A percentile compares a stretch with the other conserved stretches of the same genome.
Evolutionary conservation across 2,888 invertebrate species (phyloP).

Genomic region (Cryptocephalus primarius): DNA sequence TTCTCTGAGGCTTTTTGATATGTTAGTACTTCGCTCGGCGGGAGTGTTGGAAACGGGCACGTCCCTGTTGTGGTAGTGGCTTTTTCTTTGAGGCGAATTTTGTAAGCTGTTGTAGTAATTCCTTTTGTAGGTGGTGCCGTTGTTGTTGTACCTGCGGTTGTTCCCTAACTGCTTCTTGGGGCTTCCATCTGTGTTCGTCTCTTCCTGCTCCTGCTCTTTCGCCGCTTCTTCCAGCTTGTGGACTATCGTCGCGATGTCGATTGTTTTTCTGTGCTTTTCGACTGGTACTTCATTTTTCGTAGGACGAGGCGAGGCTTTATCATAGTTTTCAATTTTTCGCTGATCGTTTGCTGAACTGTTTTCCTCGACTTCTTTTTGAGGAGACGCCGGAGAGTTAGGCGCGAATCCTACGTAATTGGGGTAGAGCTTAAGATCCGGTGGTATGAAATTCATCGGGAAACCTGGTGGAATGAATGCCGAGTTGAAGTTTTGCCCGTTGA

Average conservation of each 20-base stretch:
- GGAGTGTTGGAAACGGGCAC: no score
- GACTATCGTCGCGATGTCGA: slow-evolving; percentile 34
- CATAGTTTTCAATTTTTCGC: slow-evolving; percentile 6
- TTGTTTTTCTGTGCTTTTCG: slow-evolving; percentile 18
- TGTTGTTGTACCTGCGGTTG: slow-evolving; percentile 13
- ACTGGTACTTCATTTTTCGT: slow-evolving; percentile 7
- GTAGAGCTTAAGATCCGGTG: slow-evolving; percentile 21
- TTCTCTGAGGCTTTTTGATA: no score
- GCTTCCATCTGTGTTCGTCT: neutral
- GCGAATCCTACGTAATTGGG: slow-evolving; percentile 22
- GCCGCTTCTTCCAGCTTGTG: slow-evolving; percentile 36
- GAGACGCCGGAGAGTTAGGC: slow-evolving; percentile 9
- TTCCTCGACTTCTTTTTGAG: slow-evolving; percentile 7
- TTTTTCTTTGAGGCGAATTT: slow-evolving; percentile 12
- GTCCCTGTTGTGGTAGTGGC: slow-evolving; percentile 1
- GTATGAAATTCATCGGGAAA: slow-evolving; percentile 30
- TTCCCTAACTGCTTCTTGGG: slow-evolving; percentile 7
- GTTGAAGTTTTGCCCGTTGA: slow-evolving; percentile 19
- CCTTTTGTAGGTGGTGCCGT: slow-evolving; percentile 12
- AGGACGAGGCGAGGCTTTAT: slow-evolving; percentile 8
- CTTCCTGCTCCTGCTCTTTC: slow-evolving; percentile 25
- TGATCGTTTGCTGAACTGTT: slow-evolving; percentile 3
- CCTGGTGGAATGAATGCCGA: slow-evolving; percentile 27
- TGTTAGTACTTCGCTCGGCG: no score
- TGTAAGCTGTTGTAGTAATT: slow-evolving; percentile 14